Percentiles rank a stretch among this genome's conserved stretches.
Evolutionary conservation across 2,113 vertebrate species (phyloP).

Genomic region (Proteles cristata): DNA sequence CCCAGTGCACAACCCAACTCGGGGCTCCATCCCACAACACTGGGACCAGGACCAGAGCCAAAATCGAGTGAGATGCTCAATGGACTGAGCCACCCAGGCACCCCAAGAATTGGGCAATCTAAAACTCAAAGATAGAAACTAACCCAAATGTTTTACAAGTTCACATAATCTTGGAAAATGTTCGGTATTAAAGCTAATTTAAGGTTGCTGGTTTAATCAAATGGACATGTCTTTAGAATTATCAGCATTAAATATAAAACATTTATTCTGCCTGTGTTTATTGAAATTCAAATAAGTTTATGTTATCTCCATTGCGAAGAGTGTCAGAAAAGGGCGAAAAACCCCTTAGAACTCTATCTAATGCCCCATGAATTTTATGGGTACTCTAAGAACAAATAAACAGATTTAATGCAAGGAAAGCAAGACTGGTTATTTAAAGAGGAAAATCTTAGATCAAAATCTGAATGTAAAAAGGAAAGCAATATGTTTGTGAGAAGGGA

Average conservation of each 20-base stretch:
- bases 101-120: background rate
- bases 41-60: too few species aligned
- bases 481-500: background rate
- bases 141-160: background rate
- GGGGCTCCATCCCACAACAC: too few species aligned
- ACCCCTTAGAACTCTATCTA: background rate
- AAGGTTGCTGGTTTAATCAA: background rate
- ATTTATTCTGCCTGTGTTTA: background rate
- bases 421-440: background rate
- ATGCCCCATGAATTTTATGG: background rate
- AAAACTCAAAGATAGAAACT: background rate
- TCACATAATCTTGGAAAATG: background rate
- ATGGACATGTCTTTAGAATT: background rate
- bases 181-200: background rate
- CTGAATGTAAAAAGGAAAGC: background rate
- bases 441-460: background rate
- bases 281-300: background rate
- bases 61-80: too few species aligned
- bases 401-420: background rate
- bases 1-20: too few species aligned
- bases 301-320: background rate
- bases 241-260: background rate
- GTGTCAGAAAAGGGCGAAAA: background rate
- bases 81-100: too few species aligned
- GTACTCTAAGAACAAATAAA: background rate